Evolutionary conservation across 2,888 invertebrate genomes (phyloP).

Genomic region (Lycophotia porphyrea): DNA sequence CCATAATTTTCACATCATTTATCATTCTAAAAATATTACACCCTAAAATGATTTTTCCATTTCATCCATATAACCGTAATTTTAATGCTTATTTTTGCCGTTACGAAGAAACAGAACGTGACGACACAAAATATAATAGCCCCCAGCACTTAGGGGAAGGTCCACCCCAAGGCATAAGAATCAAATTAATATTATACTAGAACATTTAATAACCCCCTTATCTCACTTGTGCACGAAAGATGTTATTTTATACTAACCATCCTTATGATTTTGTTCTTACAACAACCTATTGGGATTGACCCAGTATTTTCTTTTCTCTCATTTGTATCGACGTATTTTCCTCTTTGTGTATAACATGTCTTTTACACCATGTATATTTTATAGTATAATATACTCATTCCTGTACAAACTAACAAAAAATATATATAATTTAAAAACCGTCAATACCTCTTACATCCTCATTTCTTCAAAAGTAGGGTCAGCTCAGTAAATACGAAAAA

Average conservation of each 20-base stretch:
- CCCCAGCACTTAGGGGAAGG: conserved; percentile 39
- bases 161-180: conserved; percentile 47
- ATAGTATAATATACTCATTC: neutral
- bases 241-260: conserved; percentile 14
- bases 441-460: conserved; percentile 12
- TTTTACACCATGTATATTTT: too few species aligned
- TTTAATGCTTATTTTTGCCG: conserved; percentile 31
- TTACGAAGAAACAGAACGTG: conserved; percentile 37
- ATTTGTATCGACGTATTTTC: neutral
- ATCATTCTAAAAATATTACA: conserved; percentile 27
- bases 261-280: neutral
- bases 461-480: conserved; percentile 60
- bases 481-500: conserved; percentile 66
- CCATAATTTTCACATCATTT: neutral
- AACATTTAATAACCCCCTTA: conserved; percentile 46
- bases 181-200: conserved; percentile 43
- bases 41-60: conserved; percentile 23
- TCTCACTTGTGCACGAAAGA: conserved; percentile 29
- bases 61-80: conserved; percentile 25
- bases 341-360: too few species aligned
- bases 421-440: conserved; percentile 26
- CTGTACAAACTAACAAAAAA: neutral
- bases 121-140: conserved; percentile 46
- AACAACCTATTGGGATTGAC: neutral
- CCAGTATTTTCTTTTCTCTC: neutral